Percentiles rank a stretch among this genome's conserved stretches.
These are phyloP conservation scores for Odocoileus virginianus DNA, from an alignment of 2,113 vertebrate species.

Conservation along the genomic window DNA sequence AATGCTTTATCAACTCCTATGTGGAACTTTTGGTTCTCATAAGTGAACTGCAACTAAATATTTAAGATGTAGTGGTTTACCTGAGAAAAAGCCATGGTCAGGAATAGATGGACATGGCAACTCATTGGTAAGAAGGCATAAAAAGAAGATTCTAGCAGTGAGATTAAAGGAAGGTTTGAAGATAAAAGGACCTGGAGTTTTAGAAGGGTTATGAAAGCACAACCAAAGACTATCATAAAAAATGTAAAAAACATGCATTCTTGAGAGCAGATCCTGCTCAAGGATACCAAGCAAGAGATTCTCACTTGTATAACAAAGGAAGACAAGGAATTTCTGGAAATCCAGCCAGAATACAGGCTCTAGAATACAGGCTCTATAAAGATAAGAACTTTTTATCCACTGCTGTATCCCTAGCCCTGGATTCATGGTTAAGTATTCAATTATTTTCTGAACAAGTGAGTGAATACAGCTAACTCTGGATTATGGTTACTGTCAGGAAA, in stretches of 20 bases:
- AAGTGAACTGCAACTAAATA: neutral
- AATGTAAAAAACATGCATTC: neutral
- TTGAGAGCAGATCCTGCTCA: neutral
- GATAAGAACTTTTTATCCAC: neutral
- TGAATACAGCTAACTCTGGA: neutral
- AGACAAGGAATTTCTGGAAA: neutral
- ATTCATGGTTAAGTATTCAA: neutral
- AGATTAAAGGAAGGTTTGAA: neutral
- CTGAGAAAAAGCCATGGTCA: neutral
- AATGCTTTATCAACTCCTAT: constrained; percentile 4
- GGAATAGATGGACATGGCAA: neutral
- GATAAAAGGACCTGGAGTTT: neutral
- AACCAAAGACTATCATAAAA: neutral
- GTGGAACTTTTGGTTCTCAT: neutral
- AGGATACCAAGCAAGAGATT: neutral
- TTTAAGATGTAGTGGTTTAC: neutral
- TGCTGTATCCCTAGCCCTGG: neutral
- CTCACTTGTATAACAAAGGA: neutral
- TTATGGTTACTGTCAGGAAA: neutral
- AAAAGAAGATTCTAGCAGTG: neutral
- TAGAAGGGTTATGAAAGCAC: neutral
- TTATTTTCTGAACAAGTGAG: neutral
- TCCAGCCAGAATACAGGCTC: neutral
- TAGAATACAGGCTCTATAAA: neutral
- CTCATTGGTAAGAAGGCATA: neutral